phyloP scores from a whole-genome alignment of 2,797 vertebrate genomes.

The Cottoperca gobio region DNA sequence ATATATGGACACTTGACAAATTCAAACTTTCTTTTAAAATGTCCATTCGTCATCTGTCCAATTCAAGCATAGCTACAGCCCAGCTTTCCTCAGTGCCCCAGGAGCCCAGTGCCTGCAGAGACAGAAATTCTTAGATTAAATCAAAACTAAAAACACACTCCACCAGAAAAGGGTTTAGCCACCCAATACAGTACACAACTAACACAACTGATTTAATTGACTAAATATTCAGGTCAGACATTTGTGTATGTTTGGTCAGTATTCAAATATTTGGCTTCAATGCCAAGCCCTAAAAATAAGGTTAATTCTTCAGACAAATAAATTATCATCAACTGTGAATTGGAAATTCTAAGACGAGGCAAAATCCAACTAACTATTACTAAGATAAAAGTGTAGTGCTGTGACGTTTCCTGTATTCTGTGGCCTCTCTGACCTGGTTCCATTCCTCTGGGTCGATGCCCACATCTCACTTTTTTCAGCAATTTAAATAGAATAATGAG shows the following conservation, averaged over 20 bases:
- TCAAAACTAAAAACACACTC: not conserved
- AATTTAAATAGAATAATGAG: not conserved
- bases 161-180: not conserved
- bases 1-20: slow-evolving; percentile 79
- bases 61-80: slow-evolving; percentile 58
- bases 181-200: not conserved
- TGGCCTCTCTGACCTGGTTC: not conserved
- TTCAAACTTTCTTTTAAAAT: slow-evolving; percentile 71
- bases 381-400: not conserved
- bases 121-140: not conserved
- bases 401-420: not conserved
- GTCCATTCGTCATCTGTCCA: slow-evolving; percentile 56
- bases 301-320: not conserved
- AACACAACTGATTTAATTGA: not conserved
- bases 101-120: slow-evolving; percentile 86
- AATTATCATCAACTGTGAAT: not conserved
- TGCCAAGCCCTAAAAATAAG: not conserved
- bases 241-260: not conserved
- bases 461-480: not conserved
- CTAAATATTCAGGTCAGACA: not conserved
- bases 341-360: not conserved
- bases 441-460: not conserved
- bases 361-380: not conserved
- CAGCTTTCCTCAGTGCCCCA: slow-evolving; percentile 84
- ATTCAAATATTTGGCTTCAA: not conserved